Conservation (phyloP, 2,797 vertebrate species). For the Sphenodon punctatus region DNA sequence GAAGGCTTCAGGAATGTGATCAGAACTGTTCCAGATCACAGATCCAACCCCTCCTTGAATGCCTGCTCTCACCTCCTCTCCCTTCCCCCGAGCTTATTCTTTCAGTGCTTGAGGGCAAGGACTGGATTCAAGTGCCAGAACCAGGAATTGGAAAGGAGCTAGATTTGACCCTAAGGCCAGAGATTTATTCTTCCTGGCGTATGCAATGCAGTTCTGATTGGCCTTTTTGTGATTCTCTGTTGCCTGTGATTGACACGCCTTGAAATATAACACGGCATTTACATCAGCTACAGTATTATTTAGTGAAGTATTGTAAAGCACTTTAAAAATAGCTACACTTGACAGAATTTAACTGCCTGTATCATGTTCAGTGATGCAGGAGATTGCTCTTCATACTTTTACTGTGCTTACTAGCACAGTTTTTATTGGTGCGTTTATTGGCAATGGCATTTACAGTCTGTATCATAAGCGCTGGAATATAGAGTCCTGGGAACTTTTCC, state of each 20-base stretch:
- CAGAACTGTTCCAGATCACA: too few species aligned
- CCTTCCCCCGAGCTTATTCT: too few species aligned
- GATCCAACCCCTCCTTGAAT: too few species aligned
- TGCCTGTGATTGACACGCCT: neutral
- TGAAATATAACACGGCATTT: neutral
- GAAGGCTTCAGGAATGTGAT: too few species aligned
- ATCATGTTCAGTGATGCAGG: neutral
- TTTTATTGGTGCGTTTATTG: neutral
- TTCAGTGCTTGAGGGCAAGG: too few species aligned
- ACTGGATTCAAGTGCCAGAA: too few species aligned
- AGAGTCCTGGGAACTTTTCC: neutral
- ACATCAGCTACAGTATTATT: neutral
- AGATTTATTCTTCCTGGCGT: neutral
- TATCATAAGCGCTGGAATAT: neutral
- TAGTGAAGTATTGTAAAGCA: neutral
- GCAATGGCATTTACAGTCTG: neutral
- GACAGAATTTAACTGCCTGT: neutral
- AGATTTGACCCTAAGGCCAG: too few species aligned
- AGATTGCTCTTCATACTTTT: neutral
- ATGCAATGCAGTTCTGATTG: neutral
- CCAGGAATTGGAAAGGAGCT: too few species aligned
- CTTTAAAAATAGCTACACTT: neutral
- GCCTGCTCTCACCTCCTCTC: too few species aligned
- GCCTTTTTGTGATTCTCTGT: neutral
- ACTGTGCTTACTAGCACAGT: neutral